Percentiles rank a stretch among this genome's conserved stretches.
phyloP scores from a whole-genome alignment of 1,140 invertebrate genomes.

The Ips typographus region DNA sequence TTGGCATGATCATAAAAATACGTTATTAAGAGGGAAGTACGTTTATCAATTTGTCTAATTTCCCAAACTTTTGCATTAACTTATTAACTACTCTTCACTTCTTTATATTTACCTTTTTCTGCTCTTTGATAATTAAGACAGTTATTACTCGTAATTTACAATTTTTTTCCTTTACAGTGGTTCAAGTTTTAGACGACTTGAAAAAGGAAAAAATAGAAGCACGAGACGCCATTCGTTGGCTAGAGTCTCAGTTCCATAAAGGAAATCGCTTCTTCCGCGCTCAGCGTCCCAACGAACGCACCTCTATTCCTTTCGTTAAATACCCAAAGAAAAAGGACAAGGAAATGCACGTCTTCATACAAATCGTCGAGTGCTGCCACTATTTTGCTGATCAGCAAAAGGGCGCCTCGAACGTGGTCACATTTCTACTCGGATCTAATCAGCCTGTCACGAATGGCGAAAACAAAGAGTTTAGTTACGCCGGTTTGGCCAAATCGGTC shows the following conservation, averaged over 20 bases:
- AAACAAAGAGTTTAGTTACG: constrained; percentile 49
- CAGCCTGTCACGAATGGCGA: constrained; percentile 45
- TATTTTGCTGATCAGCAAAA: constrained; percentile 65
- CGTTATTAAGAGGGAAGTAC: no score
- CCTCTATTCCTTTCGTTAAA: constrained; percentile 73
- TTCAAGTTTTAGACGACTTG: constrained; percentile 81
- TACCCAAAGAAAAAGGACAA: constrained; percentile 69
- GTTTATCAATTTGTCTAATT: no score
- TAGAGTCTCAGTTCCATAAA: constrained; percentile 80
- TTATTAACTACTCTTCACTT: not conserved
- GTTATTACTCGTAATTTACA: not conserved
- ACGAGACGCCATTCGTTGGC: constrained; percentile 87
- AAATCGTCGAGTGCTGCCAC: constrained; percentile 71
- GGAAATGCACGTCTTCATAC: constrained; percentile 66
- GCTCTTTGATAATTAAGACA: not conserved
- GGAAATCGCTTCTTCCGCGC: constrained; percentile 81
- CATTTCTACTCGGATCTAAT: constrained; percentile 58
- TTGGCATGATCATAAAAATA: no score
- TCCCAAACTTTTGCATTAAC: not conserved
- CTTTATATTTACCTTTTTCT: not conserved
- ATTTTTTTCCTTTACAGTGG: constrained; percentile 63
- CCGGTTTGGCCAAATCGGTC: constrained; percentile 60
- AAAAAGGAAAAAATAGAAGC: constrained; percentile 78
- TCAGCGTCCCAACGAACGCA: constrained; percentile 76
- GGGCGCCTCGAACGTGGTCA: constrained; percentile 59